A percentile compares a stretch with the other conserved stretches of the same genome.
phyloP scores from a whole-genome alignment of 2,797 vertebrate genomes.

The Lepilemur septentrionalis region DNA sequence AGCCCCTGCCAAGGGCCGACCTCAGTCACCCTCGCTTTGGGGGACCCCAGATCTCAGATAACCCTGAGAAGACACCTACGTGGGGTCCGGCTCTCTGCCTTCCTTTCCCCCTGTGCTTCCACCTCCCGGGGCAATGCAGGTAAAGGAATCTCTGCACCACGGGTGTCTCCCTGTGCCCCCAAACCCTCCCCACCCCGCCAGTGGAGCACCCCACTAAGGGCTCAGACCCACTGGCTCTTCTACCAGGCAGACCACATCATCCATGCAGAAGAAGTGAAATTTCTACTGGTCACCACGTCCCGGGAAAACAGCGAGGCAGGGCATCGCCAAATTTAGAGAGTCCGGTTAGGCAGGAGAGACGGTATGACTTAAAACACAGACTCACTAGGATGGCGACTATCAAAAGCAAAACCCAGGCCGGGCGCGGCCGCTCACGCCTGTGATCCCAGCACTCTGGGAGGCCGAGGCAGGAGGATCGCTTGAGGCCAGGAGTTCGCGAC shows the following conservation, averaged over 20 bases:
- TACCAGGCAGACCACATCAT: background rate
- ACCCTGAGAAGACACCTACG: background rate
- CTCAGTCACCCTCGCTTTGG: background rate
- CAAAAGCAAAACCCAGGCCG: background rate
- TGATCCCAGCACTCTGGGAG: too few relatives aligned
- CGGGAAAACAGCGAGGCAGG: background rate
- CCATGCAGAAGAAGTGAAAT: background rate
- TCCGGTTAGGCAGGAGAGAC: background rate
- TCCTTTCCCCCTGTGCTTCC: background rate
- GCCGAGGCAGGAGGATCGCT: too few relatives aligned
- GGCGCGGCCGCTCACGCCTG: accelerated
- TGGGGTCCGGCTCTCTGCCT: background rate
- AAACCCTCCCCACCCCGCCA: background rate
- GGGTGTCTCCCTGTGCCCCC: background rate
- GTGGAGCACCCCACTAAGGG: background rate
- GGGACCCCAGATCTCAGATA: background rate
- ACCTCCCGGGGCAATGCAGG: background rate
- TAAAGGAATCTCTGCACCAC: background rate
- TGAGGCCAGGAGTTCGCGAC: too few relatives aligned
- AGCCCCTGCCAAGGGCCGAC: background rate
- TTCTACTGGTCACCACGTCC: background rate
- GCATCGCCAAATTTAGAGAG: background rate
- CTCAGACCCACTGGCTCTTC: background rate
- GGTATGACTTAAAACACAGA: background rate
- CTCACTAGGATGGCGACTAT: background rate